These are phyloP conservation scores for Erebia palarica DNA, from an alignment of 2,888 invertebrate species.

Conservation along the genomic window DNA sequence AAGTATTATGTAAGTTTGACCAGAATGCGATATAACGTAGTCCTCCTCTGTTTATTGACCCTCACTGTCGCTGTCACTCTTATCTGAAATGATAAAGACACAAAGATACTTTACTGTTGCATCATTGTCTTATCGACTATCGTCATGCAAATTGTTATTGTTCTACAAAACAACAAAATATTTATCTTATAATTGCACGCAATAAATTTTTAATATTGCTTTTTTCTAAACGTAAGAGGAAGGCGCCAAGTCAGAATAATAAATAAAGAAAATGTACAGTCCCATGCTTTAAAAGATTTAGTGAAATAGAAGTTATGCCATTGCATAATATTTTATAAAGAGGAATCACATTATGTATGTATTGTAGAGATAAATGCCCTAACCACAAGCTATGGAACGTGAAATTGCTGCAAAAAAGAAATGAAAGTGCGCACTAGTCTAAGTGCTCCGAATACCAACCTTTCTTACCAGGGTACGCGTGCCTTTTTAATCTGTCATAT, in stretches of 20 bases:
- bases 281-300: neutral
- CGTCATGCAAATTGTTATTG: constrained; percentile 21
- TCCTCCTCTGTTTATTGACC: constrained; percentile 86
- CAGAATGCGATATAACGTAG: constrained; percentile 77
- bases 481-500: constrained; percentile 96
- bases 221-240: neutral
- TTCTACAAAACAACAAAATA: constrained; percentile 10
- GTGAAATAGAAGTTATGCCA: neutral
- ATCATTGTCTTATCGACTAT: constrained; percentile 27
- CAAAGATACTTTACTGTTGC: constrained; percentile 32
- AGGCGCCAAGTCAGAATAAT: neutral
- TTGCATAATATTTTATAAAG: neutral
- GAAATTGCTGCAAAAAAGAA: constrained; percentile 53
- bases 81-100: constrained; percentile 82
- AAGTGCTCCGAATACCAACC: constrained; percentile 85
- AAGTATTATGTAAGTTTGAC: constrained; percentile 79
- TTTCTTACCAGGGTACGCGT: constrained; percentile 97
- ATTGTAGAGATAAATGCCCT: constrained; percentile 16
- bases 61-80: constrained; percentile 97
- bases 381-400: constrained; percentile 40
- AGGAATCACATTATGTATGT: constrained; percentile 3
- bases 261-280: neutral
- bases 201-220: constrained; percentile 1
- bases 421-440: constrained; percentile 64
- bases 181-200: constrained; percentile 3